These are phyloP conservation scores for Tolmerus cingulatus DNA, from an alignment of 2,888 invertebrate species.

Conservation along the genomic window DNA sequence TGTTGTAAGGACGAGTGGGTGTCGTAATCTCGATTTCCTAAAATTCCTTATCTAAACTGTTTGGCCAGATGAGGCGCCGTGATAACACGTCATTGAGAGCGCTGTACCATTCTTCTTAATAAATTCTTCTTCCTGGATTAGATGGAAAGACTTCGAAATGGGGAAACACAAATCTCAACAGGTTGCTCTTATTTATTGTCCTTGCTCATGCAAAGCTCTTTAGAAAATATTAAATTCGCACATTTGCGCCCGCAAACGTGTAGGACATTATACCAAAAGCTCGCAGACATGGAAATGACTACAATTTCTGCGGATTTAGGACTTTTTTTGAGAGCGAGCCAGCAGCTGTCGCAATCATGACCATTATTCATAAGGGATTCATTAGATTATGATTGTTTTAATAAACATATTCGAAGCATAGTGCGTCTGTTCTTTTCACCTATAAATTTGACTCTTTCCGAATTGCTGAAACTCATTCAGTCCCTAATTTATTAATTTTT, in stretches of 20 bases:
- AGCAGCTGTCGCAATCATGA: neutral
- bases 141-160: neutral
- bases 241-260: neutral
- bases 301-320: neutral
- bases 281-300: neutral
- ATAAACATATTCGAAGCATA: no score
- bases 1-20: neutral
- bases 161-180: conserved; percentile 24
- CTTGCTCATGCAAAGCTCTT: conserved; percentile 4
- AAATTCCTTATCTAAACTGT: conserved; percentile 26
- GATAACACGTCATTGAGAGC: neutral
- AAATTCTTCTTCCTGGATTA: neutral
- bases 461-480: no score
- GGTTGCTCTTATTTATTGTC: conserved; percentile 14
- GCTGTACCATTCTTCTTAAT: neutral
- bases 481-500: no score
- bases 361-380: no score
- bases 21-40: conserved; percentile 1
- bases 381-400: no score
- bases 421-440: no score
- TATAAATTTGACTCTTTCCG: no score
- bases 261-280: neutral
- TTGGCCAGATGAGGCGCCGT: neutral
- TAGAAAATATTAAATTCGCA: neutral
- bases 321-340: no score